Base-by-base conservation (phyloP, 1,140 invertebrate genomes). In the Drosophila sucinea region DNA sequence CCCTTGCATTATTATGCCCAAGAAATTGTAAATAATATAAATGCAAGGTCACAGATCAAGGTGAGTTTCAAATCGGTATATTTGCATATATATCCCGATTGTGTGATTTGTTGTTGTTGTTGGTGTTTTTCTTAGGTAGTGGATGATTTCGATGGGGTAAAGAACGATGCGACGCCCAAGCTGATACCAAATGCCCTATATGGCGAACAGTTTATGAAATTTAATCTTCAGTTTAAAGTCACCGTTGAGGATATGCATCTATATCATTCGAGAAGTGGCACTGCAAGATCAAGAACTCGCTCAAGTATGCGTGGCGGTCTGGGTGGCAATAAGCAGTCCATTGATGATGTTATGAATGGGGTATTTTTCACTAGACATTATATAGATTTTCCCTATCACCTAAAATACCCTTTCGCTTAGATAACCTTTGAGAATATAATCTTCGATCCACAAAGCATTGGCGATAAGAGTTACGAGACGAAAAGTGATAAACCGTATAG, bases 281-380 rank as follows among this genome's bases (percentile, higher is more conserved):
- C 23, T 38, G 33, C 38, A 4, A 62, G 68, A 2, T 66, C 73
- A 0, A 56, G 74, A 0, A 89, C 80, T 3, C 74, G 84, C 2
- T 77, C 71, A 6, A 89, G 84, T 35, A 63, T 80, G 47, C 69
- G 72, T 1, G 67, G 67, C 0, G 84, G 84, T 1, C 40, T 89
- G 1, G 80, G 84, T 0, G 73, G 73, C 29, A 89, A 84, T 25
- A 87, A 87, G 40, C 81, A 81, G 33, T 89, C 84, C 11, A 90
- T 89, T 1, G 85, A 89, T 5, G 84, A 89, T 30, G 63, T 89
- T 1, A 89, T 89, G 4, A 58, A 30, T 33, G 84, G 85, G 10
- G 84, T 89, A 38, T 35, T 35, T 4, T 33, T 41, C 32, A 7
- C 11, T 11, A 0, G 3, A 11, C 0, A 32, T 8, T 44, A 44